These are phyloP conservation scores for Zaprionus gabonicus DNA, from an alignment of 1,140 invertebrate genomes.

Conservation along the genomic window DNA sequence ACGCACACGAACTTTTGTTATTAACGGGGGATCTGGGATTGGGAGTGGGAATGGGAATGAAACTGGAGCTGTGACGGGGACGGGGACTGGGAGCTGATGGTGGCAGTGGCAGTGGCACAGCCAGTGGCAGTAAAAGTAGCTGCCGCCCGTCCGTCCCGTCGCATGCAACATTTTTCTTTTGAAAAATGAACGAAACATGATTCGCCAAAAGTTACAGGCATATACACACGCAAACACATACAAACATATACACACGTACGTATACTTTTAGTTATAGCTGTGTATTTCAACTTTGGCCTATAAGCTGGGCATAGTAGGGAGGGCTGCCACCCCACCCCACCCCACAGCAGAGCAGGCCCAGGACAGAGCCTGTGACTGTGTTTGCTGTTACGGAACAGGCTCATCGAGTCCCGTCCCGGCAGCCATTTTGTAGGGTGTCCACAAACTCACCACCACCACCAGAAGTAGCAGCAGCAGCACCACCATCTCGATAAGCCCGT, in stretches of 20 bases:
- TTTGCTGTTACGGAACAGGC: constrained; percentile 56
- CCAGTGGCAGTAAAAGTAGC: constrained; percentile 73
- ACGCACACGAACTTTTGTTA: constrained; percentile 83
- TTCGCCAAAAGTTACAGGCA: constrained; percentile 71
- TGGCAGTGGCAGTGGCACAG: constrained; percentile 38
- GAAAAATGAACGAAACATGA: constrained; percentile 84
- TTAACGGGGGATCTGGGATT: constrained; percentile 50
- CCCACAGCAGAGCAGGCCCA: not conserved
- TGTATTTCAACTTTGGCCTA: constrained; percentile 77
- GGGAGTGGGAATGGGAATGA: constrained; percentile 38
- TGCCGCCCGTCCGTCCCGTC: constrained; percentile 65
- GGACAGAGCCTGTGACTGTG: constrained; percentile 2
- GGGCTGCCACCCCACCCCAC: not conserved
- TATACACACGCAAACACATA: constrained; percentile 34
- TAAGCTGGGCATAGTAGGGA: constrained; percentile 52
- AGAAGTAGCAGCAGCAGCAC: not conserved
- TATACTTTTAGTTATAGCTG: constrained; percentile 19
- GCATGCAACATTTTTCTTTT: constrained; percentile 83
- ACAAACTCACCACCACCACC: constrained; percentile 47
- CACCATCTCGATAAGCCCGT: constrained; percentile 31
- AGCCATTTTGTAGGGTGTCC: constrained; percentile 61
- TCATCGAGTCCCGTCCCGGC: constrained; percentile 41
- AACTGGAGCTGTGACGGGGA: constrained; percentile 4
- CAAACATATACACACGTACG: constrained; percentile 16
- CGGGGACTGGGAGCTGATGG: constrained; percentile 19